phyloP scores from a whole-genome alignment of 1,140 invertebrate genomes.

The Popillia japonica region DNA sequence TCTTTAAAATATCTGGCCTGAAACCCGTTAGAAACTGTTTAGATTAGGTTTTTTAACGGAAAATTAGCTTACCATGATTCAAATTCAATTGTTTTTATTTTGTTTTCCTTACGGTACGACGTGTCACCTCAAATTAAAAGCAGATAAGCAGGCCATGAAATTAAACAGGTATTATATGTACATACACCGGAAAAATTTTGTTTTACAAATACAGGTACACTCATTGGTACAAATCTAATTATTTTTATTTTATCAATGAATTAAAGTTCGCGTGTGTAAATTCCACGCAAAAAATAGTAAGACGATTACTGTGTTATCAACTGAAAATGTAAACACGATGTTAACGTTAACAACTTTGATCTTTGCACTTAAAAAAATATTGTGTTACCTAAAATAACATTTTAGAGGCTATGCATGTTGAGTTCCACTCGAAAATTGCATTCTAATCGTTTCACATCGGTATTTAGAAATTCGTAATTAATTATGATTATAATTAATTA shows the following conservation, averaged over 20 bases:
- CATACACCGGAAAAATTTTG: neutral
- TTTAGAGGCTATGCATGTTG: too few species aligned
- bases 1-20: slow-evolving; percentile 84
- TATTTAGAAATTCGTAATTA: neutral
- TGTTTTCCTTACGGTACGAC: too few species aligned
- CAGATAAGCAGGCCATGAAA: neutral
- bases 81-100: slow-evolving; percentile 4
- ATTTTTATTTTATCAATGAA: neutral
- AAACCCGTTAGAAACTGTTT: neutral
- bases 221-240: neutral
- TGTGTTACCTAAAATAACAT: neutral
- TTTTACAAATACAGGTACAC: neutral
- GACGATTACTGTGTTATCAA: neutral
- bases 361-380: slow-evolving; percentile 24
- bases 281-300: neutral
- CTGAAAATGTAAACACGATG: neutral
- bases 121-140: slow-evolving; percentile 25
- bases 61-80: slow-evolving; percentile 36
- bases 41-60: slow-evolving; percentile 54
- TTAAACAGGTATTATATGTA: slow-evolving; percentile 11
- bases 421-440: too few species aligned
- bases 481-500: too few species aligned
- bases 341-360: slow-evolving; percentile 28
- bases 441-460: neutral
- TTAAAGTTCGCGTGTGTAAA: slow-evolving; percentile 17